Percentiles rank a stretch among this genome's conserved stretches.
Evolutionary conservation across 2,797 vertebrate genomes (phyloP).

Genomic region (Hydrocynus forskahlii): DNA sequence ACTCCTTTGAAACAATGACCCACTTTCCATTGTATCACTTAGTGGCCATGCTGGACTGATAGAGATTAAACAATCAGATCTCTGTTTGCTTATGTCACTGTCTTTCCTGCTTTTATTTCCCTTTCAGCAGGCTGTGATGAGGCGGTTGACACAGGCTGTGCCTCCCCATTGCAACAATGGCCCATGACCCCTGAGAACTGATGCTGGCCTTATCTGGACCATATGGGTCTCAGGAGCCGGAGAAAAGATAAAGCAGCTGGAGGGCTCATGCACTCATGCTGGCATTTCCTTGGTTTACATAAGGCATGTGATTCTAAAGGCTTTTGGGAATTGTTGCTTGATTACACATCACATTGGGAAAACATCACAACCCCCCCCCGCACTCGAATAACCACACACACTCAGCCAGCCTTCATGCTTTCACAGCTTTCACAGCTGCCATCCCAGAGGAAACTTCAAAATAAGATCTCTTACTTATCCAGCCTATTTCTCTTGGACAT

Average conservation of each 20-base stretch:
- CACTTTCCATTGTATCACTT: not conserved
- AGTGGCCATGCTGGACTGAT: not conserved
- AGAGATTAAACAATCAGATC: not conserved
- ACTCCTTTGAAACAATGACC: not conserved
- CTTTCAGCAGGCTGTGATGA: not conserved
- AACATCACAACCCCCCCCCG: not conserved
- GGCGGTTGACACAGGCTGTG: not conserved
- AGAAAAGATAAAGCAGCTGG: not conserved
- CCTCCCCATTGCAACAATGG: constrained; percentile 7
- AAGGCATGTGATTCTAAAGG: not conserved
- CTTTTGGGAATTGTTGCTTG: not conserved
- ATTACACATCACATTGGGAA: not conserved
- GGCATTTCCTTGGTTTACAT: not conserved
- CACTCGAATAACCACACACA: not conserved
- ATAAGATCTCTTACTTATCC: too few relatives aligned
- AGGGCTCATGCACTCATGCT: not conserved
- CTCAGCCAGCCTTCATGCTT: not conserved
- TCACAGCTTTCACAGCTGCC: too few relatives aligned
- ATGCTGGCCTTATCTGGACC: constrained; percentile 13
- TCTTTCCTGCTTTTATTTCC: constrained; percentile 23
- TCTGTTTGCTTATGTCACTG: not conserved
- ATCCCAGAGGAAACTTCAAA: too few relatives aligned
- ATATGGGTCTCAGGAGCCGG: not conserved
- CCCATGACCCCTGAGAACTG: not conserved
- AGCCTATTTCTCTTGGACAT: too few relatives aligned